These are phyloP conservation scores for Poeciliopsis occidentalis DNA, from an alignment of 2,113 vertebrate genomes.

Conservation along the genomic window DNA sequence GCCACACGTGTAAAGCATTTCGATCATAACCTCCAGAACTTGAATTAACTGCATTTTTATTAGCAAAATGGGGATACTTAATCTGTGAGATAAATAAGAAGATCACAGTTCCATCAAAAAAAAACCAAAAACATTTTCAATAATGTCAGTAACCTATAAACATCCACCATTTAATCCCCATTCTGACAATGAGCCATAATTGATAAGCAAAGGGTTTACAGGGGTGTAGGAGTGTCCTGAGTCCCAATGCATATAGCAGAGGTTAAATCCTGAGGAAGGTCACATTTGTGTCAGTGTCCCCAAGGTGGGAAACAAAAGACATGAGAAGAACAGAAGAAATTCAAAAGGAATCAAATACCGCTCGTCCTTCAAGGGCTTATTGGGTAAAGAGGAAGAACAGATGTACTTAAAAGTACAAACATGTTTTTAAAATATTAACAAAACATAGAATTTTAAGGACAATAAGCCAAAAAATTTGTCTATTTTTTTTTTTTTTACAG, in stretches of 20 bases:
- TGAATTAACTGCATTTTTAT: background rate
- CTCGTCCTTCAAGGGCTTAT: slow-evolving; percentile 16
- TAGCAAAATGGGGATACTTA: background rate
- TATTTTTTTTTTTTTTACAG: background rate
- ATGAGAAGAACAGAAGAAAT: slow-evolving; percentile 13
- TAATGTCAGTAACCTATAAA: background rate
- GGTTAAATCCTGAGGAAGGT: slow-evolving; percentile 57
- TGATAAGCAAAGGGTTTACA: slow-evolving; percentile 1
- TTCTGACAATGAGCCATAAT: background rate
- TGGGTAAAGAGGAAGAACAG: slow-evolving; percentile 9
- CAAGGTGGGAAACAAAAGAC: slow-evolving; percentile 6
- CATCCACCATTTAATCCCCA: background rate
- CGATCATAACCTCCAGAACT: background rate
- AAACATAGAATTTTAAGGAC: too few relatives aligned
- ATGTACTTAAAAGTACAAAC: slow-evolving; percentile 4
- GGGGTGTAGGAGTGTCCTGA: slow-evolving; percentile 79
- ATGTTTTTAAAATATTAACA: background rate
- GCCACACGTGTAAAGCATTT: background rate
- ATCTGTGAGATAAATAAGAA: too few relatives aligned
- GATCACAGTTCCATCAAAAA: too few relatives aligned
- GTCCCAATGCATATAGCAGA: slow-evolving; percentile 60
- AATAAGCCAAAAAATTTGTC: background rate
- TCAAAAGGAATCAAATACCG: slow-evolving; percentile 23
- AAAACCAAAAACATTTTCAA: too few relatives aligned
- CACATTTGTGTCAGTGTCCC: slow-evolving; percentile 54